Evolutionary conservation across 2,113 vertebrate genomes (phyloP).

Genomic region (Beaufortia kweichowensis): DNA sequence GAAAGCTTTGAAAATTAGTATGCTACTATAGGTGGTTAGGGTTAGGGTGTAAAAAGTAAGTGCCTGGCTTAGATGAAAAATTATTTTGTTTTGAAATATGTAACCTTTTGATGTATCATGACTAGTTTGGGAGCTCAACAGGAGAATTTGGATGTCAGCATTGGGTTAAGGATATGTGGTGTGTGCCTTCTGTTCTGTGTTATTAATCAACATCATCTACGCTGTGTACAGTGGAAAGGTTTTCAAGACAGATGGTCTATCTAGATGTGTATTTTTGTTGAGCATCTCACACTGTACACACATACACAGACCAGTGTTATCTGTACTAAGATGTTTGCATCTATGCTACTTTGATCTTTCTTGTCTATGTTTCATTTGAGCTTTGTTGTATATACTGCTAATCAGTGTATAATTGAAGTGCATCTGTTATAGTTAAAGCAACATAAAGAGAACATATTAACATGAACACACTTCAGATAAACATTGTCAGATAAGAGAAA

Average conservation of each 20-base stretch:
- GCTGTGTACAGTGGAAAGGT: not conserved
- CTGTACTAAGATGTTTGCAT: not conserved
- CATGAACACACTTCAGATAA: not conserved
- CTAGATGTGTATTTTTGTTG: not conserved
- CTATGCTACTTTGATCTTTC: not conserved
- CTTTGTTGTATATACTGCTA: not conserved
- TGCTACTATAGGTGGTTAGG: slow-evolving; percentile 14
- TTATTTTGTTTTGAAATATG: slow-evolving; percentile 6
- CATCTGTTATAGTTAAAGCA: not conserved
- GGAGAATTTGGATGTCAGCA: slow-evolving; percentile 15
- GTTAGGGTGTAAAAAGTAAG: not conserved
- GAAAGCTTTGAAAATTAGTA: not conserved
- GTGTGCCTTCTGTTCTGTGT: slow-evolving; percentile 14
- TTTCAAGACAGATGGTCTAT: slow-evolving; percentile 1
- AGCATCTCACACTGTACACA: not conserved
- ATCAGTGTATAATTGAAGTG: not conserved
- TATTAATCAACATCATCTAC: slow-evolving; percentile 46
- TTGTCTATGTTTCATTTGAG: not conserved
- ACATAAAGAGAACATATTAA: not conserved
- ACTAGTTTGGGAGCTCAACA: slow-evolving; percentile 43
- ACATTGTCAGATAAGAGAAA: not conserved
- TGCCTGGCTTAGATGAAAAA: slow-evolving; percentile 9
- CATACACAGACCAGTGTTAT: not conserved
- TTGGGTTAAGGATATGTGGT: slow-evolving; percentile 33
- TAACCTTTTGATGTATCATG: slow-evolving; percentile 51